Base-by-base conservation (phyloP, 2,888 invertebrate genomes). In the Troglohyphantes excavatus region DNA sequence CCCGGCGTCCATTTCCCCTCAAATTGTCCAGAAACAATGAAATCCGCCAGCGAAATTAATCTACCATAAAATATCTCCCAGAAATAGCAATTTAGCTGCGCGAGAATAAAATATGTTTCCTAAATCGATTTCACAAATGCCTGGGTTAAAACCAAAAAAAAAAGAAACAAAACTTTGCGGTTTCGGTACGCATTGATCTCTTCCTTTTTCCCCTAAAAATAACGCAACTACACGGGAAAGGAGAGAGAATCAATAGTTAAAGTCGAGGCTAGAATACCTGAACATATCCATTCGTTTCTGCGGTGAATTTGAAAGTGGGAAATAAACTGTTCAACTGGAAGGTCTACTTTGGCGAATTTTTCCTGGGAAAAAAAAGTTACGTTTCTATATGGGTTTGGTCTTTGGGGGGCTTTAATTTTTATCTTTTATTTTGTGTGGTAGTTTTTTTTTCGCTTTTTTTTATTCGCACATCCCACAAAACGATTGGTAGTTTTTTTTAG, bases 221-320 rank as follows among this genome's bases (percentile, higher is more conserved):
- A 78, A 78, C 78, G 63, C 78, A n/a, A 53, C 53, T 19, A 67
- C 68, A 53, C 46, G 46, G 53, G 68, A 68, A 68, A 19, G 68
- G 63, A 27, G 53, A 39, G 70, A 29, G 53, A 70, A 82, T 82
- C 70, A 72, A 82, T 82, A 63, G 82, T 72, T 82, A 72, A 82
- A 82, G 72, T 82, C 70, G 70, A 61, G 82, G 33, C 61, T 23
- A 33, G 82, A 82, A 82, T 82, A 82, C 82, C 67, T 82, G 82
- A 82, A 82, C 68, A 82, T 81, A 81, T 59, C 59, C 81, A 81
- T 82, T 82, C 53, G 82, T 7, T 23, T 61, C 61, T 26, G 65
- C 43, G 82, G 70, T 82, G 82, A 82, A 82, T 82, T 72, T 72
- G 7, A 70, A 82, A 82, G 70, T 72, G 72, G 72, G 61, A 61